Evolutionary conservation across 2,888 invertebrate species (phyloP), one percentile per base, ranked within the genome.

Genomic region (Drosophila sordidapex): DNA sequence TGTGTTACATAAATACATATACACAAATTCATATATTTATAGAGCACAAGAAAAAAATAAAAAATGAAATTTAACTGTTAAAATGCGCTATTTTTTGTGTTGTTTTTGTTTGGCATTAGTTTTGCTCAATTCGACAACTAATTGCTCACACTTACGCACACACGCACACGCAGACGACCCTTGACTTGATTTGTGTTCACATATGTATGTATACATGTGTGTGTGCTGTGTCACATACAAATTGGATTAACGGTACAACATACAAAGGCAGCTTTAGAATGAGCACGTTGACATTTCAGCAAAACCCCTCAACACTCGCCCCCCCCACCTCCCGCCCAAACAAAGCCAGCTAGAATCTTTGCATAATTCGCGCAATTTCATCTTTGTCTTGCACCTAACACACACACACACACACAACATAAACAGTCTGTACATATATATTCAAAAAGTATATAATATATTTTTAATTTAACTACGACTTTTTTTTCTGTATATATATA

Each of bases 61-160:
- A 63, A 25, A 64, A 70, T 46, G 51, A 57, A 49, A 29, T 43
- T 38, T 36, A 35, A 40, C 49, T 71, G 46, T 70, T 67, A 53
- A 73, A 77, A 77, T 80, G 61, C 62, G 63, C 27, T 27, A 36
- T 31, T 51, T 21, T 13, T 48, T 29, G 48, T 38, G 21, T 53
- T 29, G 48, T 54, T 54, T 31, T 81, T 60, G 70, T 60, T 76
- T 69, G 31, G 69, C 74, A 74, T 84, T 87, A 77, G 75, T 79
- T 85, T 89, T 87, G 88, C 90, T 81, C 82, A 89, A 89, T 86
- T 87, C 87, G 88, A 75, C 82, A 86, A 86, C 90, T 86, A 89
- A 87, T 86, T 87, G 88, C 76, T 76, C 70, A 58, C 35, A 65
- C 43, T 27, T 25, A 72, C 66, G 29, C n/a, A 52, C 63, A 66